Percentiles rank a stretch among this genome's conserved stretches.
These are phyloP conservation scores for Pristionchus fissidentatus DNA, from an alignment of 2,888 invertebrate species.

Conservation along the genomic window DNA sequence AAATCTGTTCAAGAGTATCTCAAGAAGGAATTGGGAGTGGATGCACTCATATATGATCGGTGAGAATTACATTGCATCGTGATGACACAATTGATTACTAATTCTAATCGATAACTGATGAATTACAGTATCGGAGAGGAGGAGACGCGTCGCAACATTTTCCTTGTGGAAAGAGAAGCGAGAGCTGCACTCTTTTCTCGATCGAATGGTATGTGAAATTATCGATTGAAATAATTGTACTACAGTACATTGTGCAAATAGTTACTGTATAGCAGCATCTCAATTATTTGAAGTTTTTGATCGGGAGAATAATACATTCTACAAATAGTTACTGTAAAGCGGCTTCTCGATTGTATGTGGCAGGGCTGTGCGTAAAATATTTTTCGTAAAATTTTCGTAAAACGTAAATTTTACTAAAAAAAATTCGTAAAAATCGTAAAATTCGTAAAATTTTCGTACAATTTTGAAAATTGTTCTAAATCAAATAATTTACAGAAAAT, in stretches of 20 bases:
- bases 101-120: neutral
- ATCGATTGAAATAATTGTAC: neutral
- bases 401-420: no score
- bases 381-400: no score
- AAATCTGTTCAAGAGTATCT: constrained; percentile 86
- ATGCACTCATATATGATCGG: constrained; percentile 97
- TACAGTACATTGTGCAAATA: neutral
- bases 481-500: no score
- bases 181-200: constrained; percentile 56
- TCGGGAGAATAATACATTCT: no score
- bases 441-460: no score
- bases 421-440: no score
- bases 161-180: constrained; percentile 69
- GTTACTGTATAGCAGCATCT: no score
- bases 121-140: constrained; percentile 71
- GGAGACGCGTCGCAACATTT: constrained; percentile 70
- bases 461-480: no score
- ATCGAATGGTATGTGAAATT: neutral
- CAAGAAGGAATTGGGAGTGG: constrained; percentile 87
- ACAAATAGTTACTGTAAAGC: no score
- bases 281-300: no score
- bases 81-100: neutral
- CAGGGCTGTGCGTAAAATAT: no score
- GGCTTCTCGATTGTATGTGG: no score
- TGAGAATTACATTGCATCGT: constrained; percentile 10